Conservation (phyloP, 2,888 invertebrate genomes). For the Conus canariensis region DNA sequence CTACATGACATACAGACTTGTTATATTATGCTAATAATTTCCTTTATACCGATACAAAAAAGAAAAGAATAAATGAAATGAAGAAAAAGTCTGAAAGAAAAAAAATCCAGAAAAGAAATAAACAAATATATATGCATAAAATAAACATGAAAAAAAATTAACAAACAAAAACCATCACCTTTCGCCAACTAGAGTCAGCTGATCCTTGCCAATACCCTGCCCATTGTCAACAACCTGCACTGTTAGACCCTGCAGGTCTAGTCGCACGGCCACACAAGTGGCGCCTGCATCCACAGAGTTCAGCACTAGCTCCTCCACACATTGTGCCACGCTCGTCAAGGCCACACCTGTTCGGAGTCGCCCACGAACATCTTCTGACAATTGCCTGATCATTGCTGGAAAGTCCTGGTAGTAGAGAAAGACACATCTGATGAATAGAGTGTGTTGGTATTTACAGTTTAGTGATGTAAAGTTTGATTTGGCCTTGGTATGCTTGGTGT, state of each 20-base stretch:
- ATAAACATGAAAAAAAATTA: too few species aligned
- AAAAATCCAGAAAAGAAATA: too few species aligned
- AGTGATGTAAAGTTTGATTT: background rate
- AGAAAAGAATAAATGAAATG: too few species aligned
- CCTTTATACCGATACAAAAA: too few species aligned
- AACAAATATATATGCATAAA: too few species aligned
- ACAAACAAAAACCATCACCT: conserved; percentile 74
- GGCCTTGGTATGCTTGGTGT: background rate
- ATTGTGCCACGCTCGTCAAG: conserved; percentile 82
- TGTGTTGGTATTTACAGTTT: background rate
- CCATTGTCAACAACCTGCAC: conserved; percentile 91
- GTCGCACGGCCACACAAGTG: conserved; percentile 85
- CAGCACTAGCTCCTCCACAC: conserved; percentile 84
- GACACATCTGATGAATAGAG: background rate
- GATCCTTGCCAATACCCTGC: conserved; percentile 82
- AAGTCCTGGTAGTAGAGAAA: background rate
- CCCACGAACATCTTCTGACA: conserved; percentile 80
- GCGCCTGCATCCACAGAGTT: conserved; percentile 87
- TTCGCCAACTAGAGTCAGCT: conserved; percentile 83
- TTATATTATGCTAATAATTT: too few species aligned
- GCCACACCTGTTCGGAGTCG: conserved; percentile 82
- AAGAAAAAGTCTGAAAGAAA: too few species aligned
- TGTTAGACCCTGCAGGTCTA: conserved; percentile 83
- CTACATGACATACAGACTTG: too few species aligned
- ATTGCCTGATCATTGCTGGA: conserved; percentile 55